A percentile compares a stretch with the other conserved stretches of the same genome.
phyloP scores from a whole-genome alignment of 1,140 invertebrate species.

The Trigoniulus corallinus region DNA sequence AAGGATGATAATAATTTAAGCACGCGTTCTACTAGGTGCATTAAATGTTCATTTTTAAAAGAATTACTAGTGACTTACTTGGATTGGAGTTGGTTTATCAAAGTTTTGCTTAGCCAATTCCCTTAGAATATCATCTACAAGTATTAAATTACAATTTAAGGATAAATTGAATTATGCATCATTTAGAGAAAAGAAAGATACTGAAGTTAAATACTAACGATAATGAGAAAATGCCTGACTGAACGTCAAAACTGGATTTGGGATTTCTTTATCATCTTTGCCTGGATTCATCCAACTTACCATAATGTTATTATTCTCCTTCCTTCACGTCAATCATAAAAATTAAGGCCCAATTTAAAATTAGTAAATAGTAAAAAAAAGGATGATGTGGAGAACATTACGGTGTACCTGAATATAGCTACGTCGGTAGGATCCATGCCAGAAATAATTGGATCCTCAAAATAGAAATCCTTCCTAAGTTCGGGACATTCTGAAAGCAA shows the following conservation, averaged over 20 bases:
- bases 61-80: too few relatives aligned
- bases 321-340: too few relatives aligned
- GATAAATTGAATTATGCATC: constrained; percentile 10
- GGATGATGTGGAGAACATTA: neutral
- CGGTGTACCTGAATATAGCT: constrained; percentile 29
- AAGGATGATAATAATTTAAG: neutral
- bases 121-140: constrained; percentile 48
- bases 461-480: constrained; percentile 68
- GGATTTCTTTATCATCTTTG: constrained; percentile 34
- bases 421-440: constrained; percentile 44
- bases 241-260: constrained; percentile 68
- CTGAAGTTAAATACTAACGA: constrained; percentile 26
- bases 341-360: constrained; percentile 21
- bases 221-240: constrained; percentile 63
- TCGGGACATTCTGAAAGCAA: constrained; percentile 31
- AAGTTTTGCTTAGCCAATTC: constrained; percentile 73
- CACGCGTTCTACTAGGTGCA: neutral
- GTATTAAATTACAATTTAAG: too few relatives aligned
- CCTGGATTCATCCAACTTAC: constrained; percentile 28
- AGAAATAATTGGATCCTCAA: constrained; percentile 51
- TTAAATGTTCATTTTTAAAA: too few relatives aligned
- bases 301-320: constrained; percentile 47
- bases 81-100: constrained; percentile 71
- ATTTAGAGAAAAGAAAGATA: neutral
- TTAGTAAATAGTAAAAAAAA: constrained; percentile 9